Conservation (phyloP, 2,113 vertebrate species). For the Athene cunicularia region DNA sequence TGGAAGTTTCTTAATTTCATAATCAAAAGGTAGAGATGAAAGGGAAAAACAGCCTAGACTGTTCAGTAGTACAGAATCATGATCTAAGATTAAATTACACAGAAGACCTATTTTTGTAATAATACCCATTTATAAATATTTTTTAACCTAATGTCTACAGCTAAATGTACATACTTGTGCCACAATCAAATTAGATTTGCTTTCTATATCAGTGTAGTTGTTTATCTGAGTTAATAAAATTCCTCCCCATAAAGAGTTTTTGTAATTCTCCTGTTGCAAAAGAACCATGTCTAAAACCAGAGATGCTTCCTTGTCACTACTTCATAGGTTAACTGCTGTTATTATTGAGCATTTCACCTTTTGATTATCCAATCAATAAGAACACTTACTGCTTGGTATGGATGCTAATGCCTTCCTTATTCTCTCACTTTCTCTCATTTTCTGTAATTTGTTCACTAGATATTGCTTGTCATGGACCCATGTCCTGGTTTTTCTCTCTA, state of each 20-base stretch:
- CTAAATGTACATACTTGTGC: background rate
- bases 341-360: slow-evolving; percentile 5
- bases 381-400: slow-evolving; percentile 10
- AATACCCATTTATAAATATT: background rate
- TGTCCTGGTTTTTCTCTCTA: slow-evolving; percentile 65
- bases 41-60: background rate
- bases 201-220: background rate
- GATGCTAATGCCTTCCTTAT: slow-evolving; percentile 53
- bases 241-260: background rate
- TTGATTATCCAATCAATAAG: slow-evolving; percentile 8
- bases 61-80: background rate
- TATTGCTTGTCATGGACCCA: slow-evolving; percentile 71
- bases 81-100: background rate
- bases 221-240: background rate
- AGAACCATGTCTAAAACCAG: background rate
- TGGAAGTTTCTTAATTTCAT: background rate
- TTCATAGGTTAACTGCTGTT: background rate
- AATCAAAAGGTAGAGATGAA: background rate
- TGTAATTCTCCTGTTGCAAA: background rate
- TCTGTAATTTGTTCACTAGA: slow-evolving; percentile 46
- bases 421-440: background rate
- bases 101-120: background rate
- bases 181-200: background rate
- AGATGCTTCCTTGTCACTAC: background rate
- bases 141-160: background rate